Percentiles rank a stretch among this genome's conserved stretches.
Conservation (phyloP, 2,113 vertebrate genomes). For the Meles meles region DNA sequence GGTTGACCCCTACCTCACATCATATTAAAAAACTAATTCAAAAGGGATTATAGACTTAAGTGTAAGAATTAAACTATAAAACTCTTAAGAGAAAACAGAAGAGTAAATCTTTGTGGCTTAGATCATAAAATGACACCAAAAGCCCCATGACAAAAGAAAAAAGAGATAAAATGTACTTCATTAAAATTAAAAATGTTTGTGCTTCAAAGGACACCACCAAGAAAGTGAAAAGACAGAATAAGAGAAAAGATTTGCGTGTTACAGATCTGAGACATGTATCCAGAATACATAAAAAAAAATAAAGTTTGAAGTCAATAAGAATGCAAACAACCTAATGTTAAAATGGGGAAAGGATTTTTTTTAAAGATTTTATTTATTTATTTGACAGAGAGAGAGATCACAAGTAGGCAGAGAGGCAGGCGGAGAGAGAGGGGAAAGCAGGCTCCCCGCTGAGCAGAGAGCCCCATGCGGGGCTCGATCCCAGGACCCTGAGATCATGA, state of each 20-base stretch:
- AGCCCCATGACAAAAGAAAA: background rate
- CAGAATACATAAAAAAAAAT: background rate
- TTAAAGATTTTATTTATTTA: too few relatives aligned
- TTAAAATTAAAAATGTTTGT: background rate
- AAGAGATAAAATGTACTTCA: background rate
- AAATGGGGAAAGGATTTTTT: background rate
- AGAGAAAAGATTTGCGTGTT: background rate
- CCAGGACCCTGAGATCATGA: too few relatives aligned
- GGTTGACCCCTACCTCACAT: background rate
- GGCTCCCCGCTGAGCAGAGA: too few relatives aligned
- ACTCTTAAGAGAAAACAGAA: background rate
- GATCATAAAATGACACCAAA: background rate
- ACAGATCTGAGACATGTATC: background rate
- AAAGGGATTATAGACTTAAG: background rate
- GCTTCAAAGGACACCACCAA: background rate
- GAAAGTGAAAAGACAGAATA: background rate
- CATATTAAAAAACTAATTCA: background rate
- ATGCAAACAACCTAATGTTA: background rate
- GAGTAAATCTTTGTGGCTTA: background rate
- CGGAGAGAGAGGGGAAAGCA: too few relatives aligned
- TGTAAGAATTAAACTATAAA: background rate
- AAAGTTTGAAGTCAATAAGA: background rate
- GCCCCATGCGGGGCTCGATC: too few relatives aligned
- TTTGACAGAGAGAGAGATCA: too few relatives aligned
- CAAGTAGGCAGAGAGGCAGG: too few relatives aligned